These are phyloP conservation scores for Ceratothoa steindachneri DNA, from an alignment of 2,888 invertebrate species.

Conservation along the genomic window DNA sequence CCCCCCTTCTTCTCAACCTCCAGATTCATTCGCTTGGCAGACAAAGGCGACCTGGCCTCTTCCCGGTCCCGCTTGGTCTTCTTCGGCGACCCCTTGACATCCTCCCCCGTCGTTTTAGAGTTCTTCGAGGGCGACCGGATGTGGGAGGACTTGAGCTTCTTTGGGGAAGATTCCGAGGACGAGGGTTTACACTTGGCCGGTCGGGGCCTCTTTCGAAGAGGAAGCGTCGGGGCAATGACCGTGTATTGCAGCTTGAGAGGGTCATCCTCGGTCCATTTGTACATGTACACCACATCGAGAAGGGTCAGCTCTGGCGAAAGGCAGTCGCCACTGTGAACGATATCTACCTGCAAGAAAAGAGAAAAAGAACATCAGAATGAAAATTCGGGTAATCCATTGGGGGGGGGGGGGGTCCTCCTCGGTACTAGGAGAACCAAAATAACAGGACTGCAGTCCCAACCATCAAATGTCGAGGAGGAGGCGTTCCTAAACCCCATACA, in stretches of 20 bases:
- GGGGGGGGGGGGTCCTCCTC: neutral
- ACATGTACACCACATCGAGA: conserved; percentile 47
- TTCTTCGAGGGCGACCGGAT: neutral
- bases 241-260: conserved; percentile 42
- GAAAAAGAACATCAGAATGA: neutral
- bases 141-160: neutral
- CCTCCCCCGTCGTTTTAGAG: neutral
- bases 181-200: neutral
- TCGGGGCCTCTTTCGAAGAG: conserved; percentile 31
- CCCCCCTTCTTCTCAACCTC: neutral
- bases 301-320: conserved; percentile 39
- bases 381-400: neutral
- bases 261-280: conserved; percentile 46
- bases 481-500: too few relatives aligned
- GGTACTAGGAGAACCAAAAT: neutral
- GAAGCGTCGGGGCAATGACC: conserved; percentile 28
- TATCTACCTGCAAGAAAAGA: conserved; percentile 35
- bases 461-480: too few relatives aligned
- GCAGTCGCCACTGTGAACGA: conserved; percentile 43
- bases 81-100: neutral
- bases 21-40: neutral
- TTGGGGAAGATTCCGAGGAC: neutral
- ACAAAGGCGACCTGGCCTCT: neutral
- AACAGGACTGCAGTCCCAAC: neutral
- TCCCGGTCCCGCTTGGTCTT: neutral